These are phyloP conservation scores for Acanthosoma haemorrhoidale DNA, from an alignment of 2,888 invertebrate species.

Conservation along the genomic window DNA sequence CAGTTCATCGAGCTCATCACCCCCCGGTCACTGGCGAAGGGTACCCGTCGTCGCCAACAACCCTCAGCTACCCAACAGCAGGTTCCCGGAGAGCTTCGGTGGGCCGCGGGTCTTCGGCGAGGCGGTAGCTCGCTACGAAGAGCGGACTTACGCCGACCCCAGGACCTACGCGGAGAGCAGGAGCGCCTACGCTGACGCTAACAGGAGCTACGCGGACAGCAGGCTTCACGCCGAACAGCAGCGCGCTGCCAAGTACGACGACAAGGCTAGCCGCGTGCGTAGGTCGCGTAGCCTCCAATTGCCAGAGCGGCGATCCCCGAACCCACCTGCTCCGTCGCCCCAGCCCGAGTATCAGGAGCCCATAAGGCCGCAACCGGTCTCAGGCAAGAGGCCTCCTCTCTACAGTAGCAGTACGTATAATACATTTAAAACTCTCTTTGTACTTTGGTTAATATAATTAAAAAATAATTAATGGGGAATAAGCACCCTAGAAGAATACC, in stretches of 20 bases:
- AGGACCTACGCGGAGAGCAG: not conserved
- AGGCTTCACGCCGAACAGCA: slow-evolving; percentile 30
- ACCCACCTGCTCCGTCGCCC: slow-evolving; percentile 2
- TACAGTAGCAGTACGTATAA: slow-evolving; percentile 19
- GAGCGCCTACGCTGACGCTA: slow-evolving; percentile 6
- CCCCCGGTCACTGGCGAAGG: slow-evolving; percentile 4
- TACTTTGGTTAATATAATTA: too few relatives aligned
- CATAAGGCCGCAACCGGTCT: not conserved
- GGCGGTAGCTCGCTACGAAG: not conserved
- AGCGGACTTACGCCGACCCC: slow-evolving; percentile 3
- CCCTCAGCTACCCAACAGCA: not conserved
- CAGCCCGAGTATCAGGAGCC: not conserved
- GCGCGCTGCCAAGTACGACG: slow-evolving; percentile 28
- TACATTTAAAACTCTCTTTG: too few relatives aligned
- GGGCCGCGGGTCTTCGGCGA: not conserved
- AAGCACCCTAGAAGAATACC: too few relatives aligned
- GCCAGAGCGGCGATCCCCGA: slow-evolving; percentile 53
- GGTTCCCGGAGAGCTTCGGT: not conserved
- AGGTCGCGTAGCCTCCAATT: slow-evolving; percentile 59
- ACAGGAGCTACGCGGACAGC: slow-evolving; percentile 31
- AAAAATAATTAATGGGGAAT: too few relatives aligned
- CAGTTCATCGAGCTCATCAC: slow-evolving; percentile 47
- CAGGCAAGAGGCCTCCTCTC: slow-evolving; percentile 16
- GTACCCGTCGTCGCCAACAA: not conserved
- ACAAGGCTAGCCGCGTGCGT: slow-evolving; percentile 46